Conservation (phyloP, 2,797 vertebrate species). For the Mus spretus region DNA sequence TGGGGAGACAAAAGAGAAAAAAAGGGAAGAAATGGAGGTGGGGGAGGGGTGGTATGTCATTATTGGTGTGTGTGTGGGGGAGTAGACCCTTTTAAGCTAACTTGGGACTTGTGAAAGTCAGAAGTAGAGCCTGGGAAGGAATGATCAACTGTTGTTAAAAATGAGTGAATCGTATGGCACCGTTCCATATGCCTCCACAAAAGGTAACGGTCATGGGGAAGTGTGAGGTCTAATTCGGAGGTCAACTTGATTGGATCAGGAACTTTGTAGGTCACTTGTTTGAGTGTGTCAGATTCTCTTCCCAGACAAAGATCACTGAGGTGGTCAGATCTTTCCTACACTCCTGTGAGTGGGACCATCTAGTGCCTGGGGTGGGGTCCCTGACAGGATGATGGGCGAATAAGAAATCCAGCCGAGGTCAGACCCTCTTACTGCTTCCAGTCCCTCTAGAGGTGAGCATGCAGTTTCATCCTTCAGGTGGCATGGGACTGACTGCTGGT, state of each 20-base stretch:
- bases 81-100: conserved; percentile 84
- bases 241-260: background rate
- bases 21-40: background rate
- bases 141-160: conserved; percentile 80
- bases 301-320: background rate
- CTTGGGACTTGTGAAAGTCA: conserved; percentile 84
- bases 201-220: background rate
- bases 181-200: conserved; percentile 51
- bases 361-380: too few species aligned
- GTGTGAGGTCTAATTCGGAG: background rate
- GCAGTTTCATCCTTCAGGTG: background rate
- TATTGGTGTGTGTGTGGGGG: conserved; percentile 34
- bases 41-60: background rate
- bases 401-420: background rate
- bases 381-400: too few species aligned
- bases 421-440: background rate
- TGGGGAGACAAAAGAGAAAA: background rate
- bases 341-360: rapidly evolving
- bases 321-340: background rate
- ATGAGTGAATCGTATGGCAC: conserved; percentile 71
- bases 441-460: background rate
- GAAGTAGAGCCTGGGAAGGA: conserved; percentile 82
- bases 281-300: background rate
- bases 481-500: background rate
- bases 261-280: background rate